Percentiles rank a stretch among this genome's conserved stretches.
phyloP scores from a whole-genome alignment of 2,888 invertebrate genomes.

The Scaeva pyrastri region DNA sequence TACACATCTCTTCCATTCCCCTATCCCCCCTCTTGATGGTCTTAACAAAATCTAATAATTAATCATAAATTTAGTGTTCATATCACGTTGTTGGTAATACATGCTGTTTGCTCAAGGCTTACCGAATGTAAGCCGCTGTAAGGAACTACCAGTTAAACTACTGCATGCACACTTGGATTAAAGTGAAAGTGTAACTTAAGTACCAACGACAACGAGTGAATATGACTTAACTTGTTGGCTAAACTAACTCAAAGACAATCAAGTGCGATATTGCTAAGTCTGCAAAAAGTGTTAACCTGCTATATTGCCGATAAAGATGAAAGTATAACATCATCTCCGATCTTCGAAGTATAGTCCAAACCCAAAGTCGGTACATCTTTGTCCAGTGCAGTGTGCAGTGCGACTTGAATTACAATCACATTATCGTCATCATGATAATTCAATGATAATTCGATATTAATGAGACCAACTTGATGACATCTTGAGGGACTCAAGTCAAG shows the following conservation, averaged over 20 bases:
- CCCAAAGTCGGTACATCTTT: conserved; percentile 7
- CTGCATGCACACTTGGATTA: not conserved
- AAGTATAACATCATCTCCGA: too few species aligned
- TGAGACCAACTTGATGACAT: conserved; percentile 22
- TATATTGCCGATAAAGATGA: not conserved
- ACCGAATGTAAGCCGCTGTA: not conserved
- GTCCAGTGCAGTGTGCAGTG: not conserved
- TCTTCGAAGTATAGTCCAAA: not conserved
- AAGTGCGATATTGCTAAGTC: not conserved
- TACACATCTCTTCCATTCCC: conserved; percentile 9
- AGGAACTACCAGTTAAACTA: not conserved
- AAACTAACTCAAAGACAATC: not conserved
- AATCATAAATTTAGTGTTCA: conserved; percentile 66
- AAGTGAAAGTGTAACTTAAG: conserved; percentile 31
- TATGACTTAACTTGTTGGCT: conserved; percentile 2
- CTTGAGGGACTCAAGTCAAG: not conserved
- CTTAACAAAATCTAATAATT: conserved; percentile 33
- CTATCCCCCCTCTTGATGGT: not conserved
- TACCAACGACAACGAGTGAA: not conserved
- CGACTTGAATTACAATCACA: conserved; percentile 7
- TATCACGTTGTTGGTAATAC: conserved; percentile 57
- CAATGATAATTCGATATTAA: conserved; percentile 33
- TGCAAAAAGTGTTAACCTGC: not conserved
- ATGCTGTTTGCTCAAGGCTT: conserved; percentile 26
- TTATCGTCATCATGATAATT: too few species aligned